These are phyloP conservation scores for Mesocentrotus franciscanus DNA, from an alignment of 53 echinoderm and acorn worm species.

Conservation along the genomic window DNA sequence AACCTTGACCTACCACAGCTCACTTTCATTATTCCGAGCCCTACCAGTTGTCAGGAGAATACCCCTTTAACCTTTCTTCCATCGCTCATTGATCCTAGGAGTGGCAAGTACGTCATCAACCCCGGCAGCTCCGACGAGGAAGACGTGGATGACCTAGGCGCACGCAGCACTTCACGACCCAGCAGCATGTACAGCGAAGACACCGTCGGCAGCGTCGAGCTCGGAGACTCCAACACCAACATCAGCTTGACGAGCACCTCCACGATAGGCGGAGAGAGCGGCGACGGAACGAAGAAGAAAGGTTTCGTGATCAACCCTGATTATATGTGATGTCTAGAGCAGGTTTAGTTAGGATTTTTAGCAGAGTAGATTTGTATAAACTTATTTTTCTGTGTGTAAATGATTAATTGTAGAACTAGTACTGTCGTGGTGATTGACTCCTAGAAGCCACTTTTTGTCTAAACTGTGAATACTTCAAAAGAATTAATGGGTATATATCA, in stretches of 20 bases:
- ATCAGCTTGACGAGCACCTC: constrained; percentile 55
- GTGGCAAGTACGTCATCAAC: constrained; percentile 84
- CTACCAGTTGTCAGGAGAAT: background rate
- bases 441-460: background rate
- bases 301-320: constrained; percentile 92
- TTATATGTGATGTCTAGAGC: constrained; percentile 76
- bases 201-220: constrained; percentile 67
- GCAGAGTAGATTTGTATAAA: constrained; percentile 38
- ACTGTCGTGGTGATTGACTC: background rate
- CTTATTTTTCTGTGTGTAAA: constrained; percentile 23
- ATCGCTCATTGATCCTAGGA: constrained; percentile 1
- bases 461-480: background rate
- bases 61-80: background rate
- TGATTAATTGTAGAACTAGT: background rate
- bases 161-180: constrained; percentile 81
- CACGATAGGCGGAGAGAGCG: constrained; percentile 59
- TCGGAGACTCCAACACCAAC: constrained; percentile 44
- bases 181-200: constrained; percentile 96
- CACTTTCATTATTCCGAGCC: background rate
- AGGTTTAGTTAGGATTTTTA: constrained; percentile 7
- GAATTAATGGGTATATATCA: background rate
- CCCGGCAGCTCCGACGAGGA: constrained; percentile 75
- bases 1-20: background rate
- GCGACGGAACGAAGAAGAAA: constrained; percentile 78
- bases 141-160: constrained; percentile 70